Conservation (phyloP, 2,797 vertebrate species). For the Ptychadena robeensis region DNA sequence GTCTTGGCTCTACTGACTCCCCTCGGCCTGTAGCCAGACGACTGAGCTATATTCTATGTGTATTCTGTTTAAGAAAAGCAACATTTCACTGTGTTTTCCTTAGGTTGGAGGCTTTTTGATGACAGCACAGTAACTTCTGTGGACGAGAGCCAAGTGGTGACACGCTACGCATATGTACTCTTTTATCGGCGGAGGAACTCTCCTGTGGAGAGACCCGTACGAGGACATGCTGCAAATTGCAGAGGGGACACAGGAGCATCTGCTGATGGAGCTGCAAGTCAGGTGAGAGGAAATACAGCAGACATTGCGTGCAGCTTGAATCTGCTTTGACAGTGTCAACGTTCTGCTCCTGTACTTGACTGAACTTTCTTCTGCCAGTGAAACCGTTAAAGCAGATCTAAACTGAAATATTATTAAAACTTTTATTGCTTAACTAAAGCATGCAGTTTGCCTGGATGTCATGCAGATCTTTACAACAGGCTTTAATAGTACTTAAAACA, state of each 20-base stretch:
- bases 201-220: constrained; percentile 91
- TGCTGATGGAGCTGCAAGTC: constrained; percentile 86
- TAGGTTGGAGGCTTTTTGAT: constrained; percentile 97
- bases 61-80: no score
- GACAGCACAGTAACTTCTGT: constrained; percentile 97
- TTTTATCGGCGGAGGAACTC: constrained; percentile 97
- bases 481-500: no score
- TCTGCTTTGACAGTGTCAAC: neutral
- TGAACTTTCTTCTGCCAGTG: neutral
- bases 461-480: no score
- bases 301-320: neutral
- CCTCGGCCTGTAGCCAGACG: no score
- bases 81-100: neutral
- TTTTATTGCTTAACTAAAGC: no score
- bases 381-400: no score
- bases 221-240: constrained; percentile 77
- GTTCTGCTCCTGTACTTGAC: neutral
- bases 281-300: constrained; percentile 80
- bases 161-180: constrained; percentile 94
- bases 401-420: no score
- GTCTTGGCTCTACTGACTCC: no score
- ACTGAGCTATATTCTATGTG: no score
- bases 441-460: no score
- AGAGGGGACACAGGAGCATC: constrained; percentile 77
- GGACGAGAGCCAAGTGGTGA: constrained; percentile 97